Percentiles rank a stretch among this genome's conserved stretches.
These are phyloP conservation scores for Drosophila neoperkinsi DNA, from an alignment of 2,888 invertebrate genomes.

Conservation along the genomic window DNA sequence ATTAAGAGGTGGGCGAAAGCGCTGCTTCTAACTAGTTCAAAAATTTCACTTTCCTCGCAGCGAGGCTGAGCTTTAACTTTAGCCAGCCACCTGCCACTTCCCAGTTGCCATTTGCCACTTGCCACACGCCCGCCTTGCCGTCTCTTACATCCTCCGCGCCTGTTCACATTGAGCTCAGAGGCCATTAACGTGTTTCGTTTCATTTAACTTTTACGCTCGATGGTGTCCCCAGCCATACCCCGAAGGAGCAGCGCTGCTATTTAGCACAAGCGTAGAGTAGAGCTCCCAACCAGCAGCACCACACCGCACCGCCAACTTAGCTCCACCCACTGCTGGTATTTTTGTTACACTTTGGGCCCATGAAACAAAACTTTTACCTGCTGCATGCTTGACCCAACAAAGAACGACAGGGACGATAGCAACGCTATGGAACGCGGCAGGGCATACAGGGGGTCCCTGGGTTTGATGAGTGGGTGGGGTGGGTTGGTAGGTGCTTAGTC, in stretches of 20 bases:
- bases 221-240: conserved; percentile 57
- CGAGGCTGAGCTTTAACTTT: conserved; percentile 54
- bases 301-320: background rate
- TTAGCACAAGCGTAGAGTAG: conserved; percentile 60
- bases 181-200: conserved; percentile 81
- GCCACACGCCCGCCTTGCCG: conserved; percentile 8
- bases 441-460: conserved; percentile 12
- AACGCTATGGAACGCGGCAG: conserved; percentile 9
- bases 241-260: conserved; percentile 57
- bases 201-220: conserved; percentile 81
- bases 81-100: conserved; percentile 25
- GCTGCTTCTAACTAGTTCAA: conserved; percentile 57
- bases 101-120: conserved; percentile 20
- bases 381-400: conserved; percentile 70
- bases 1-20: conserved; percentile 17
- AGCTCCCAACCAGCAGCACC: conserved; percentile 8
- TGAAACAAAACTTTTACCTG: conserved; percentile 75
- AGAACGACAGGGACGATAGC: conserved; percentile 39
- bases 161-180: conserved; percentile 48
- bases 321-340: conserved; percentile 43
- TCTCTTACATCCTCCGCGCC: background rate
- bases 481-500: conserved; percentile 6
- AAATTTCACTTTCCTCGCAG: conserved; percentile 59
- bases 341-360: conserved; percentile 61
- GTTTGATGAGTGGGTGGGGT: conserved; percentile 14